Base-by-base conservation (phyloP, 2,797 vertebrate species). In the Chaetophractus vellerosus region DNA sequence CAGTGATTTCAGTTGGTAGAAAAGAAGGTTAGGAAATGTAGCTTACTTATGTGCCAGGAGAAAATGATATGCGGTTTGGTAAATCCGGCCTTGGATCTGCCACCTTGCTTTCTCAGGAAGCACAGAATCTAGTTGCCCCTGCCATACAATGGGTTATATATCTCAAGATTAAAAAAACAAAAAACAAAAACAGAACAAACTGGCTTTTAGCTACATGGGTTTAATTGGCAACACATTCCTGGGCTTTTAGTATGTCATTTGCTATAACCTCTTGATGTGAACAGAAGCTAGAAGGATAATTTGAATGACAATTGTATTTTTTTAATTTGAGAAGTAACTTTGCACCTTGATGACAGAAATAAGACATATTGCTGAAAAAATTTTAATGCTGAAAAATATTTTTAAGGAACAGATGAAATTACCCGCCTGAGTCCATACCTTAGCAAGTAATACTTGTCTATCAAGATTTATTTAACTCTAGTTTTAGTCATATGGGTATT, bases 281-380 rank as follows among this genome's bases (percentile, higher is more conserved):
- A 81, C 71, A 94, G 90, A 96, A 95, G 63, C 36, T 93, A 38
- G 31, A 80, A 79, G 28, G 50, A 52, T 78, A 76, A 93, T 87
- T 93, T 96, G 75, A 96, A 83, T 79, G 61, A 94, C 79, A 95
- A 72, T 85, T 84, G 11, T 41, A 45, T 87, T 92, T 88, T 94
- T 96, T 93, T 75, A 74, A 38, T 88, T 94, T 93, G 71, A 94
- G 88, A 95, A 90, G 38, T 66, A 92, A 92, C 61, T 83, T 92
- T 84, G 24, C 82, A 78, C 11, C 24, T 86, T 89, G 78, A 79
- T 78, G 61, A 93, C 75, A 96, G 80, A 94, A 92, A 83, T 74
- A 91, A 94, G 75, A 89, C 31, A 83, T 82, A 23, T 86, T 97
- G 48, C 61, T 92, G 68, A 88, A 96, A 95, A 96, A 93, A 75